Conservation (phyloP, 2,113 vertebrate genomes). For the Lagenorhynchus albirostris region DNA sequence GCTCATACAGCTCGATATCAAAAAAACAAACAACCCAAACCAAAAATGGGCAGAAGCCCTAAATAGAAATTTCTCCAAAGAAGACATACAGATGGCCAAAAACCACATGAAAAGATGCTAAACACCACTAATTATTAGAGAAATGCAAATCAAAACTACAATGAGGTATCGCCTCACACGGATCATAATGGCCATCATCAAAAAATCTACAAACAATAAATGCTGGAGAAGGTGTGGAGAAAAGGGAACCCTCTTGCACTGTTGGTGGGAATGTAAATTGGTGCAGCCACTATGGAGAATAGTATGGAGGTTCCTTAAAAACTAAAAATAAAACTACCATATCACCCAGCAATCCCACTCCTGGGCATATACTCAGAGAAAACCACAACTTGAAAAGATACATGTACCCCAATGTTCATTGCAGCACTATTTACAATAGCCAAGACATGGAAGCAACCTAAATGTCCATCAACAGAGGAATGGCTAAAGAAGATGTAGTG, state of each 20-base stretch:
- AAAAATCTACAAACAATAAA: background rate
- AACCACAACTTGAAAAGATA: background rate
- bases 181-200: background rate
- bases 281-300: background rate
- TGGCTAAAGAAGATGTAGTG: background rate
- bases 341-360: background rate
- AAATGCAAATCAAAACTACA: background rate
- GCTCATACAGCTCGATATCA: background rate
- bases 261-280: background rate
- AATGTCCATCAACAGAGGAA: background rate
- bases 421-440: background rate
- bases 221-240: background rate
- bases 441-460: background rate
- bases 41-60: background rate
- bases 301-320: background rate
- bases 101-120: background rate
- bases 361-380: background rate
- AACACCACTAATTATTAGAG: background rate
- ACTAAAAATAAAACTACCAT: background rate
- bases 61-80: background rate
- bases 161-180: background rate
- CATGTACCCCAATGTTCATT: background rate
- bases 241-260: background rate
- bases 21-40: background rate
- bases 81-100: background rate